Base-by-base conservation (phyloP, 2,797 vertebrate species). In the Catostomus latipinnis region DNA sequence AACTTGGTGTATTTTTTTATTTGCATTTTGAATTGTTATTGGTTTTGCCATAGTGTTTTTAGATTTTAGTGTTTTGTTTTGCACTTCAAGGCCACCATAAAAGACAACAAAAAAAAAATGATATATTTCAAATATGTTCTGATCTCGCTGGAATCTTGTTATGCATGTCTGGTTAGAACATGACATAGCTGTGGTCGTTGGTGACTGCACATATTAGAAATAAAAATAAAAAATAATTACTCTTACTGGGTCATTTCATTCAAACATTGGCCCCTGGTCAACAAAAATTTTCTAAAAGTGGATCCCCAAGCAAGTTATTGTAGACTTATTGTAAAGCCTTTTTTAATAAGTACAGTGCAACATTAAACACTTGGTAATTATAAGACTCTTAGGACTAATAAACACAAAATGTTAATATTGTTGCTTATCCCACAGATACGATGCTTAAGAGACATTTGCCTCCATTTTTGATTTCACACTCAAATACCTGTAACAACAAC, bases 361-460 rank as follows among this genome's bases (percentile, higher is more conserved):
- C 0, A n/a, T 9, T 52, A 9, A 62, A 22, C 56, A 49, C 6
- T 34, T 16, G 2, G 0, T 14, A 5, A 52, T 58, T 49, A 43
- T 45, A 63, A 56, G 8, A 65, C 6, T 65, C 43, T n/a, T 46
- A 45, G 34, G 52, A 18, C n/a, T 22, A 48, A 66, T 65, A 46
- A 65, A 66, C 50, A 10, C 0, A 18, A 48, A n/a, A 34, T 2
- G 3, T 10, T 54, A 16, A 6, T 22, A 52, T 61, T 78, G 74
- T 61, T 62, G 57, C 76, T 71, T 62, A 18, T 62, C 75, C 43
- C 18, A 14, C 45, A 43, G 18, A 66, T 75, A 65, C 22, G 18
- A 48, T 8, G 14, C 54, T 60, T 61, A 22, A 34, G 7, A 50
- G 46, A 45, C 52, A 45, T 5, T 48, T 56, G 45, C 61, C 52